Percentiles rank a stretch among this genome's conserved stretches.
These are phyloP conservation scores for Xiphophorus hellerii DNA, from an alignment of 2,113 vertebrate genomes.

Conservation along the genomic window DNA sequence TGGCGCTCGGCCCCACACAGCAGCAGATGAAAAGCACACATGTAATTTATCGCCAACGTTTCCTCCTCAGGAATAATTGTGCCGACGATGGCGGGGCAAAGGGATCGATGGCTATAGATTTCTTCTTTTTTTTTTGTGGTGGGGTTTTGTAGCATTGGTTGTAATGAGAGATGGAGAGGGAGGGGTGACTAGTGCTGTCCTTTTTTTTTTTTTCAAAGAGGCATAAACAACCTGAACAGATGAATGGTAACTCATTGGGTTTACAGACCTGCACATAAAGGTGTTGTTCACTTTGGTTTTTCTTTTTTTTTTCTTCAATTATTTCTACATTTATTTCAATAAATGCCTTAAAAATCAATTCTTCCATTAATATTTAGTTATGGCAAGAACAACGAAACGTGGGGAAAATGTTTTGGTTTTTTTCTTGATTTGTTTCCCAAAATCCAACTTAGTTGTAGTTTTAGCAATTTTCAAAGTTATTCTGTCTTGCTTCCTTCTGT, in stretches of 20 bases:
- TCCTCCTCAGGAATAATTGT: constrained; percentile 99
- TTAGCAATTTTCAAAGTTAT: background rate
- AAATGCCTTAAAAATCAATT: constrained; percentile 5
- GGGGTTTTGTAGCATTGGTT: constrained; percentile 95
- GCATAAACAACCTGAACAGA: constrained; percentile 43
- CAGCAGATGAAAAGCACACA: constrained; percentile 97
- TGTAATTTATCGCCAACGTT: constrained; percentile 98
- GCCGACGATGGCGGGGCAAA: constrained; percentile 86
- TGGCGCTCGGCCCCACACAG: constrained; percentile 89
- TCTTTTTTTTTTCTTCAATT: background rate
- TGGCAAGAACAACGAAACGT: background rate
- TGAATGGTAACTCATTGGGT: constrained; percentile 36
- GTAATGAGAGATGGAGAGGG: constrained; percentile 92
- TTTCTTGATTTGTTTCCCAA: background rate
- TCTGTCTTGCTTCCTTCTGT: background rate
- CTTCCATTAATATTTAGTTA: constrained; percentile 1
- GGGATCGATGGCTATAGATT: constrained; percentile 98
- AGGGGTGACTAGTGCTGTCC: constrained; percentile 71
- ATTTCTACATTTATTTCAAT: constrained; percentile 2
- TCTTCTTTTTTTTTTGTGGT: constrained; percentile 82
- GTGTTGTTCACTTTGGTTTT: background rate
- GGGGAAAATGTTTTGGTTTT: background rate
- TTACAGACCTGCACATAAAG: constrained; percentile 25
- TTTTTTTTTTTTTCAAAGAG: constrained; percentile 21
- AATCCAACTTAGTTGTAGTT: background rate